Conservation (phyloP, 2,888 invertebrate species). For the Acrobasis repandana region DNA sequence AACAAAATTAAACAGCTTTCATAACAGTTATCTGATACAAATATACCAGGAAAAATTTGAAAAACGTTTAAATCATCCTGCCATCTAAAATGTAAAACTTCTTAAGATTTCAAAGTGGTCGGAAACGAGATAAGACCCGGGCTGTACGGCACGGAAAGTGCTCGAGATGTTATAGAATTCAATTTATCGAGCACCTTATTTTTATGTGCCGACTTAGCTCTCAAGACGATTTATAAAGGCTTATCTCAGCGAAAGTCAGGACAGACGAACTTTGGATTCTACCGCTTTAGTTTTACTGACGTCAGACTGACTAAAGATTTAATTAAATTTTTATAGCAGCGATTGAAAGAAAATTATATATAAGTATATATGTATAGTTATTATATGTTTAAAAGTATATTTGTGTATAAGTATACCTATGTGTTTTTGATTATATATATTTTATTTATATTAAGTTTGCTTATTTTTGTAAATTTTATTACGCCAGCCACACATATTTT, state of each 20-base stretch:
- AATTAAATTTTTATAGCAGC: neutral
- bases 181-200: slow-evolving; percentile 49
- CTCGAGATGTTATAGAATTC: slow-evolving; percentile 44
- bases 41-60: neutral
- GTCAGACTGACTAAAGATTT: neutral
- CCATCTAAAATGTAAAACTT: neutral
- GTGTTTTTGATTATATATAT: too few species aligned
- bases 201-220: slow-evolving; percentile 43
- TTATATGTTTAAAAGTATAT: too few species aligned
- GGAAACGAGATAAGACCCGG: neutral
- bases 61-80: neutral
- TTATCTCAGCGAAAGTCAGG: slow-evolving; percentile 37
- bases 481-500: too few species aligned
- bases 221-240: slow-evolving; percentile 40
- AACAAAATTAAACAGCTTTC: too few species aligned
- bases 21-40: too few species aligned
- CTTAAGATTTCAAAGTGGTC: slow-evolving; percentile 1
- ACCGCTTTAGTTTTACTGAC: slow-evolving; percentile 21
- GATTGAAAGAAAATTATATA: neutral
- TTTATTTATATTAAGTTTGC: too few species aligned
- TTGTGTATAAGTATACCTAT: too few species aligned
- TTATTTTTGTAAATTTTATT: too few species aligned
- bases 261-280: slow-evolving; percentile 29
- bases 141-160: slow-evolving; percentile 25
- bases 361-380: too few species aligned